Conservation (phyloP, 2,888 invertebrate species). For the Psococerastis gibbosa region DNA sequence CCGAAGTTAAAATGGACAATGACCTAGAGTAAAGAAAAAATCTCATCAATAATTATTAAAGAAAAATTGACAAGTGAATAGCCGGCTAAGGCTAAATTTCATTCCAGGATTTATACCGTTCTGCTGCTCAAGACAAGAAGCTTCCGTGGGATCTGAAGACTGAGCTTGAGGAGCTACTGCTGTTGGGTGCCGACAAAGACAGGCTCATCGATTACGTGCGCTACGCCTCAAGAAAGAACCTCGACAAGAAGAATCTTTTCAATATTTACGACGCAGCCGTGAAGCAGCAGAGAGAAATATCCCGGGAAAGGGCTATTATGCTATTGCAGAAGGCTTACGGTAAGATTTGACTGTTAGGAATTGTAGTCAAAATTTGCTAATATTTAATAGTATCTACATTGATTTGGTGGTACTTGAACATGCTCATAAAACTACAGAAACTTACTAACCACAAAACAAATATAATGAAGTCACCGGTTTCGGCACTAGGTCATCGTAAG, state of each 20-base stretch:
- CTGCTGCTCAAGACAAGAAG: constrained; percentile 9
- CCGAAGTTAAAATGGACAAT: too few relatives aligned
- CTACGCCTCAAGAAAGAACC: constrained; percentile 1
- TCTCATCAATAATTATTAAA: too few relatives aligned
- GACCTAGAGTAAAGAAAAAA: too few relatives aligned
- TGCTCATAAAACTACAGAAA: too few relatives aligned
- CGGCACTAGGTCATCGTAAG: too few relatives aligned
- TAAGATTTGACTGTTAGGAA: constrained; percentile 2
- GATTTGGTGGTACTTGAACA: too few relatives aligned
- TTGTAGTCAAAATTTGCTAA: too few relatives aligned
- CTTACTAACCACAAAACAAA: too few relatives aligned
- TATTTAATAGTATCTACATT: too few relatives aligned
- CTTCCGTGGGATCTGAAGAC: constrained; percentile 4
- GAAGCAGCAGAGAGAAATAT: constrained; percentile 7
- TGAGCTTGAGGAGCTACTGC: constrained; percentile 1
- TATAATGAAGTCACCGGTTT: too few relatives aligned
- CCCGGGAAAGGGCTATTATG: not conserved
- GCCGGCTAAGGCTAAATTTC: too few relatives aligned
- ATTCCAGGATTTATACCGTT: constrained; percentile 5
- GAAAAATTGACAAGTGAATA: too few relatives aligned
- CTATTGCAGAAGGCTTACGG: constrained; percentile 6
- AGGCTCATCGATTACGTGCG: constrained; percentile 2
- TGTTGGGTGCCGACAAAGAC: constrained; percentile 4
- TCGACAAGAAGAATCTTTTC: constrained; percentile 9
- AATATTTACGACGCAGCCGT: constrained; percentile 7